A percentile compares a stretch with the other conserved stretches of the same genome.
phyloP scores from a whole-genome alignment of 2,113 vertebrate species.

The Eolophus roseicapilla region DNA sequence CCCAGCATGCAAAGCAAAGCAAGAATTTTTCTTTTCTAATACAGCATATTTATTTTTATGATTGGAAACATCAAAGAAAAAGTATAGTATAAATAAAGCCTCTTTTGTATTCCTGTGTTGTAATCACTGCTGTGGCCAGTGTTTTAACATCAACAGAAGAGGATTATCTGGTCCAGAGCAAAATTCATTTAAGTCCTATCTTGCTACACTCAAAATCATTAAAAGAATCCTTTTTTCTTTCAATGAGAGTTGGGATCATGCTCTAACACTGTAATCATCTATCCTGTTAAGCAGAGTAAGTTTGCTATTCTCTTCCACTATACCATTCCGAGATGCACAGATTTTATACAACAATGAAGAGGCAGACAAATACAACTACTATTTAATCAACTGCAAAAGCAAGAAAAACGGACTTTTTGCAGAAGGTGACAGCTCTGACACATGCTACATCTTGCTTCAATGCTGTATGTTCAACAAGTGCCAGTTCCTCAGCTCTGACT shows the following conservation, averaged over 20 bases:
- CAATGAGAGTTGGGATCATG: background rate
- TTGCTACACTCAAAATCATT: background rate
- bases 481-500: background rate
- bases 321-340: background rate
- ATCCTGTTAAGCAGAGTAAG: background rate
- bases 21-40: background rate
- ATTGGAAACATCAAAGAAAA: constrained; percentile 36
- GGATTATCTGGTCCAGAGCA: background rate
- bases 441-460: background rate
- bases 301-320: background rate
- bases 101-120: constrained; percentile 27
- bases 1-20: background rate
- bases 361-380: background rate
- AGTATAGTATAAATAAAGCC: constrained; percentile 1
- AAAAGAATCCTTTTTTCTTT: background rate
- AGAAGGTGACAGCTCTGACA: background rate
- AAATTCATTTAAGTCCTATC: background rate
- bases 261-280: background rate
- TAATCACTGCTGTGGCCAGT: background rate
- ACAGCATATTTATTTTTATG: background rate
- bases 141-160: constrained; percentile 20
- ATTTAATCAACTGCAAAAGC: background rate
- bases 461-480: background rate
- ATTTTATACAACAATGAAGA: background rate
- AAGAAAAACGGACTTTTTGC: background rate